Percentiles rank a stretch among this genome's conserved stretches.
These are phyloP conservation scores for Palythoa caribaeorum DNA, from an alignment of 92 coral and sea anemone genomes.

Conservation along the genomic window DNA sequence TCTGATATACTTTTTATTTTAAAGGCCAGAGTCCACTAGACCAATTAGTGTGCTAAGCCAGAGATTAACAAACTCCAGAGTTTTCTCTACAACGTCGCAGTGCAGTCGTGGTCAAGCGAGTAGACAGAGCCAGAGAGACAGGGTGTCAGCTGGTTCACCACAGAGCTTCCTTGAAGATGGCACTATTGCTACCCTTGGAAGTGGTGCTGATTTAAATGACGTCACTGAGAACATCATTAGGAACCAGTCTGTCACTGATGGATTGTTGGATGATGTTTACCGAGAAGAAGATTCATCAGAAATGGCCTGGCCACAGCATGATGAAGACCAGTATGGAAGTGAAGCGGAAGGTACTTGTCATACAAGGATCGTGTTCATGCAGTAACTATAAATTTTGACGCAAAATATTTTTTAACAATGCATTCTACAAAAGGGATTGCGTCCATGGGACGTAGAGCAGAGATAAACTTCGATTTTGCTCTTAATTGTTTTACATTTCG, in stretches of 20 bases:
- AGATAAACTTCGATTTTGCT: too few relatives aligned
- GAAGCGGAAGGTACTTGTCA: constrained; percentile 27
- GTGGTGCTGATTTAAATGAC: constrained; percentile 75
- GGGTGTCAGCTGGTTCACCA: constrained; percentile 50
- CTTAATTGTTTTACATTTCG: too few relatives aligned
- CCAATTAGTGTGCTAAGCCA: neutral
- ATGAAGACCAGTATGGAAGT: constrained; percentile 42
- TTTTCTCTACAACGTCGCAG: constrained; percentile 1
- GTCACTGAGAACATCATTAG: constrained; percentile 59
- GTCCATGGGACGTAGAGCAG: too few relatives aligned
- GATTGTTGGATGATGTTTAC: constrained; percentile 51
- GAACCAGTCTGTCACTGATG: constrained; percentile 61
- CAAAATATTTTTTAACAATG: too few relatives aligned
- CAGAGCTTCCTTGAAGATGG: constrained; percentile 30
- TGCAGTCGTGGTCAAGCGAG: neutral
- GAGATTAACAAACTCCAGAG: neutral
- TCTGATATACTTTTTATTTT: neutral
- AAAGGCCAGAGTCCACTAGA: neutral
- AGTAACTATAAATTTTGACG: too few relatives aligned
- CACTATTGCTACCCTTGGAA: constrained; percentile 78
- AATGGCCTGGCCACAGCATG: constrained; percentile 70
- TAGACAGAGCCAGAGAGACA: constrained; percentile 25
- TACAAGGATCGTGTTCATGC: too few relatives aligned
- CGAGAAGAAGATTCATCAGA: constrained; percentile 70
- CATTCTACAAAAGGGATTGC: too few relatives aligned